A percentile compares a stretch with the other conserved stretches of the same genome.
phyloP scores from a whole-genome alignment of 2,888 invertebrate species.

The Myopa tessellatipennis region DNA sequence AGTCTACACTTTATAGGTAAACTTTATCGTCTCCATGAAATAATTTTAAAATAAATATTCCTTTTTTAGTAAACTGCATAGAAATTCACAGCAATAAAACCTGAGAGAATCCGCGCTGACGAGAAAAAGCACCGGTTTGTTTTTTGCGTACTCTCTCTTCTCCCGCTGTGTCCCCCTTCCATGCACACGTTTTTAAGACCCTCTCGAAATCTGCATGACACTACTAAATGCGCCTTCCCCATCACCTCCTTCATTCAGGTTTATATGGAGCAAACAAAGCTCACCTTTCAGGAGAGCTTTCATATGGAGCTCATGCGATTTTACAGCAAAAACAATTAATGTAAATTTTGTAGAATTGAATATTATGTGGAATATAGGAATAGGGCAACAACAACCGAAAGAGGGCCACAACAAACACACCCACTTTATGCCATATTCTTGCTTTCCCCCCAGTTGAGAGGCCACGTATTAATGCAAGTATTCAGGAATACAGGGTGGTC shows the following conservation, averaged over 20 bases:
- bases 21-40: background rate
- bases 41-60: background rate
- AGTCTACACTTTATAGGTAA: background rate
- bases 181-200: background rate
- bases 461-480: too few species aligned
- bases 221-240: background rate
- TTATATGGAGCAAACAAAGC: background rate
- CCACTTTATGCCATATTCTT: background rate
- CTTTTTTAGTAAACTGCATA: background rate
- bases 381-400: background rate
- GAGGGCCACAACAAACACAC: background rate
- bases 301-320: background rate
- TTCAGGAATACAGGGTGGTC: background rate
- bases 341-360: slow-evolving; percentile 23
- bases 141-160: too few species aligned
- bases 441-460: background rate
- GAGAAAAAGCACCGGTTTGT: too few species aligned
- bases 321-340: slow-evolving; percentile 26
- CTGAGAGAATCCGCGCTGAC: too few species aligned
- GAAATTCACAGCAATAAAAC: background rate
- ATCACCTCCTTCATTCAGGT: background rate
- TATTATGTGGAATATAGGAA: background rate
- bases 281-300: background rate
- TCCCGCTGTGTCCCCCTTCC: too few species aligned
- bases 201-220: background rate